Evolutionary conservation across 2,888 invertebrate species (phyloP).

Genomic region (Julus scandinavius): DNA sequence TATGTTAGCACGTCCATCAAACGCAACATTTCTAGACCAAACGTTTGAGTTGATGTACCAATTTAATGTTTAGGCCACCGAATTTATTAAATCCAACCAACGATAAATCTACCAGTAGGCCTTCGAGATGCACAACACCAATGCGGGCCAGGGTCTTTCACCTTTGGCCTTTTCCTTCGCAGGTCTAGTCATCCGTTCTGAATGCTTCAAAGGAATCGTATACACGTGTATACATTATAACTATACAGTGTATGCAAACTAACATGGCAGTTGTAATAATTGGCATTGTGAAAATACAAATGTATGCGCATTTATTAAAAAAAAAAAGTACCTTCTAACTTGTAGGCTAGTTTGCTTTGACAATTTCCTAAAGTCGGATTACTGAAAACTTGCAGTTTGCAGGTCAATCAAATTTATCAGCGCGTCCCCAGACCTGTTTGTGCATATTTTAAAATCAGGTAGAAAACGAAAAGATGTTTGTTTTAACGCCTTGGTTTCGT

Average conservation of each 20-base stretch:
- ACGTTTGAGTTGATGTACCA: not conserved
- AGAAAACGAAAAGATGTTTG: not conserved
- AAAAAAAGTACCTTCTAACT: not conserved
- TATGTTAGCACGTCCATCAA: not conserved
- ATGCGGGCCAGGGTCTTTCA: constrained; percentile 1
- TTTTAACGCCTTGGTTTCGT: not conserved
- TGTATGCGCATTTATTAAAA: not conserved
- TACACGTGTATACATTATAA: not conserved
- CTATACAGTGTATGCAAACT: not conserved
- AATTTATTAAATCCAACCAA: not conserved
- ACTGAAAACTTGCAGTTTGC: not conserved
- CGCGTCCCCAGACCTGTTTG: not conserved
- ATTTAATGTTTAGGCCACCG: not conserved
- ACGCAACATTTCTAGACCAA: not conserved
- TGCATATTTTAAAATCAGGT: not conserved
- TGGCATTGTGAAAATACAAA: not conserved
- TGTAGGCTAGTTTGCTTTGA: not conserved
- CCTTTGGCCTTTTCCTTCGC: not conserved
- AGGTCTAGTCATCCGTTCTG: not conserved
- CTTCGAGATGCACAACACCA: not conserved
- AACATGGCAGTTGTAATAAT: not conserved
- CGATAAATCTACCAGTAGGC: not conserved
- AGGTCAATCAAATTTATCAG: not conserved
- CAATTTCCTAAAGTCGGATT: not conserved
- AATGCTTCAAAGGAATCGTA: not conserved